phyloP scores from a whole-genome alignment of 1,140 invertebrate genomes.

The Leptinotarsa texana region DNA sequence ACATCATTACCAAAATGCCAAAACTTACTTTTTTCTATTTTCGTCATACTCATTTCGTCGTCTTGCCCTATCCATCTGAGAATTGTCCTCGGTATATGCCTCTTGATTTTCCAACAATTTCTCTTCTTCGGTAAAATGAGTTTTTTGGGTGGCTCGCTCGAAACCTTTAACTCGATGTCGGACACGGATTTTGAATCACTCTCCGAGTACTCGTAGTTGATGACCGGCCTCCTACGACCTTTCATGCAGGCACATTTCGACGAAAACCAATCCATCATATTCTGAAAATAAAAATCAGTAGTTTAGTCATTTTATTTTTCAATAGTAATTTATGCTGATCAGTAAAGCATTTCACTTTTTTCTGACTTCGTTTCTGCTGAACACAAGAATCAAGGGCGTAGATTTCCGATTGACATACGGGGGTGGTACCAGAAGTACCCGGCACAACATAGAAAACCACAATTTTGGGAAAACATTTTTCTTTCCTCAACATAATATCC shows the following conservation, averaged over 20 bases:
- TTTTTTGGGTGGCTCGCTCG: conserved; percentile 20
- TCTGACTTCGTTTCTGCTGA: background rate
- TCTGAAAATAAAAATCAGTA: background rate
- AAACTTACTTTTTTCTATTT: conserved; percentile 71
- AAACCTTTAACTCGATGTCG: conserved; percentile 26
- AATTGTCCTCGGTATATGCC: conserved; percentile 41
- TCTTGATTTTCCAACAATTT: conserved; percentile 33
- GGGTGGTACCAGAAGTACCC: too few relatives aligned
- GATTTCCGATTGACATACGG: too few relatives aligned
- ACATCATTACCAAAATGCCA: background rate
- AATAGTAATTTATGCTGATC: background rate
- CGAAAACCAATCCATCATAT: conserved; percentile 25
- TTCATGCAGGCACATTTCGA: conserved; percentile 38
- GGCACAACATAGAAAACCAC: too few relatives aligned
- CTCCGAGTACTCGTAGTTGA: conserved; percentile 37
- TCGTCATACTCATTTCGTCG: conserved; percentile 67
- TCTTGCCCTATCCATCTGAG: conserved; percentile 44
- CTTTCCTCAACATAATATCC: too few relatives aligned
- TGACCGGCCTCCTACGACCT: conserved; percentile 31
- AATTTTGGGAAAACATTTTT: too few relatives aligned
- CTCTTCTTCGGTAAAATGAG: conserved; percentile 26
- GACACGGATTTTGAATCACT: conserved; percentile 37
- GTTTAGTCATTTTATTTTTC: background rate
- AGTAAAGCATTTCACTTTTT: background rate
- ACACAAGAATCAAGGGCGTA: background rate